Base-by-base conservation (phyloP, 2,113 vertebrate species). In the Nibea coibor region DNA sequence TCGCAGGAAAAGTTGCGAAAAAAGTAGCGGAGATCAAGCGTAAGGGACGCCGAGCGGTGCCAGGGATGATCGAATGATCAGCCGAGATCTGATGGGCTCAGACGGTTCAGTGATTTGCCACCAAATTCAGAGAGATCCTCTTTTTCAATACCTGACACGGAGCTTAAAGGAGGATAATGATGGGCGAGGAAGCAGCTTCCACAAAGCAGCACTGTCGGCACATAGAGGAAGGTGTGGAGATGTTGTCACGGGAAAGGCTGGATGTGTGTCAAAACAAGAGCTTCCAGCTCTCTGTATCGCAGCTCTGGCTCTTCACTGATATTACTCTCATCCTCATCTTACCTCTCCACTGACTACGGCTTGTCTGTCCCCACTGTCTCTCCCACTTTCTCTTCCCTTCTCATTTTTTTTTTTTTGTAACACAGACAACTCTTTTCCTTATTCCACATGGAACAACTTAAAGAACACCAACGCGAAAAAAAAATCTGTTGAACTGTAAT, bases 251-350 rank as follows among this genome's bases (percentile, higher is more conserved):
- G 91, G 88, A 94, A 95, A 95, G 96, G 94, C 95, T 93, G 95
- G 96, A 97, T 97, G 95, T 95, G 96, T 97, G 97, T 98, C 97
- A 98, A 97, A 97, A 97, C 96, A 97, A 91, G 95, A 94, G 95
- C 96, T 97, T 95, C 96, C 86, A 96, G 95, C 96, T 96, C 95
- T 95, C 95, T 94, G 95, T 95, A 95, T 96, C 95, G 82, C 88
- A 85, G 84, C 87, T 92, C 95, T 91, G 95, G 93, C 79, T 73
- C 91, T 95, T 95, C 96, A 95, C 93, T 91, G 89, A 96, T 96
- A 96, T 96, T 95, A 95, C 95, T 96, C 91, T 95, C 95, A 95
- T 95, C 95, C 93, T 94, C 96, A 93, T 94, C 94, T 95, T 95
- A 80, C 84, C 87, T 95, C 95, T 96, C 93, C 94, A 93, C 95